phyloP scores from a whole-genome alignment of 2,888 invertebrate species.

The Tipula helvola region DNA sequence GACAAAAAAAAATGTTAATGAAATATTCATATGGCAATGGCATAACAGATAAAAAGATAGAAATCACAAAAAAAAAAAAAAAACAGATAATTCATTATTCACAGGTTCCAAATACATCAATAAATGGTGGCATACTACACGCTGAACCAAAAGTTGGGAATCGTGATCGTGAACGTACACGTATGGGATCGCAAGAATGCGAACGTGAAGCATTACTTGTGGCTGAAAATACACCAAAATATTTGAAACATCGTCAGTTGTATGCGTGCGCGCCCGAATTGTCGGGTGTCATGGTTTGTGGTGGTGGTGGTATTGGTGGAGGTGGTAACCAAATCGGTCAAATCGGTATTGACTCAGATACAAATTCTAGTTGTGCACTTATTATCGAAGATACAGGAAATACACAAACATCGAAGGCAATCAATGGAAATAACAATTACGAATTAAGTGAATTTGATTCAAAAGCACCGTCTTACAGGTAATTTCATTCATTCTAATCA shows the following conservation, averaged over 20 bases:
- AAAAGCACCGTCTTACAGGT: conserved; percentile 22
- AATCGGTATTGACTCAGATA: conserved; percentile 43
- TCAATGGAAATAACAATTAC: conserved; percentile 65
- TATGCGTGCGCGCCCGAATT: conserved; percentile 17
- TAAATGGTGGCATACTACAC: conserved; percentile 20
- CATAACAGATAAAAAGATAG: not conserved
- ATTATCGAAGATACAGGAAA: conserved; percentile 33
- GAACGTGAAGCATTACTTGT: conserved; percentile 20
- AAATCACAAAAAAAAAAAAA: not conserved
- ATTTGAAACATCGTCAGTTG: conserved; percentile 19
- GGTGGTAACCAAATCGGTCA: conserved; percentile 25
- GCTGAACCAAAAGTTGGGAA: conserved; percentile 21
- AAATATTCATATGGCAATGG: not conserved
- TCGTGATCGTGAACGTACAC: conserved; percentile 20
- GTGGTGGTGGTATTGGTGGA: not conserved
- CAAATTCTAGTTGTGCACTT: conserved; percentile 44
- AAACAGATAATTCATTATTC: not conserved
- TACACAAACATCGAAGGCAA: conserved; percentile 41
- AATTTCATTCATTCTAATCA: conserved; percentile 8
- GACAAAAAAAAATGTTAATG: not conserved
- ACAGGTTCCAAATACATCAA: conserved; percentile 19
- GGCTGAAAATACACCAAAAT: conserved; percentile 19
- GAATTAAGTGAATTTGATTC: conserved; percentile 60
- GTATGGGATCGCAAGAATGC: conserved; percentile 21
- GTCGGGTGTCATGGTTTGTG: not conserved